phyloP scores from a whole-genome alignment of 2,113 vertebrate genomes.

The Alethe castanea region DNA sequence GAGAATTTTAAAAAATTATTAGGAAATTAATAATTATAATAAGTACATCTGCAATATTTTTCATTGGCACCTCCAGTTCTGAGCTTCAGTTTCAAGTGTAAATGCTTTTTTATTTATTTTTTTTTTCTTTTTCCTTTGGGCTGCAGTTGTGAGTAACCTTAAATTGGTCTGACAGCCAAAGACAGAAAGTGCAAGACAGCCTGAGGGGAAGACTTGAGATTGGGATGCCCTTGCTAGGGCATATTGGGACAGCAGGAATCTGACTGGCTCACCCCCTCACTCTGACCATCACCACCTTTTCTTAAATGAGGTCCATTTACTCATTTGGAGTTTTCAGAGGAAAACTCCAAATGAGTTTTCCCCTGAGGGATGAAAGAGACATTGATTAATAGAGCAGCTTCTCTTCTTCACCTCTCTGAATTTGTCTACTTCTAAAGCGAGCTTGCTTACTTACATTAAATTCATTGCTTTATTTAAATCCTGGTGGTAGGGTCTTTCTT shows the following conservation, averaged over 20 bases:
- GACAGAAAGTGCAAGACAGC: not conserved
- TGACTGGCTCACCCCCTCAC: not conserved
- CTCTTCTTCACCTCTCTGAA: not conserved
- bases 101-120: not conserved
- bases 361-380: not conserved
- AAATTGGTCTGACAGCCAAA: not conserved
- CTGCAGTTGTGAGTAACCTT: conserved; percentile 10
- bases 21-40: not conserved
- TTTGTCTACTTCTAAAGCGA: not conserved
- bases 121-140: not conserved
- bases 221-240: not conserved
- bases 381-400: not conserved
- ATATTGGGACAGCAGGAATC: not conserved
- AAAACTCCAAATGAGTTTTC: not conserved
- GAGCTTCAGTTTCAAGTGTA: not conserved
- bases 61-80: not conserved
- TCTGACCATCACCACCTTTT: not conserved
- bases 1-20: not conserved
- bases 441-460: not conserved
- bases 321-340: too few relatives aligned
- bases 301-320: not conserved
- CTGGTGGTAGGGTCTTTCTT: not conserved
- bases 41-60: not conserved
- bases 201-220: not conserved
- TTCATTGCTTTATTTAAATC: not conserved